A percentile compares a stretch with the other conserved stretches of the same genome.
phyloP scores from a whole-genome alignment of 2,797 vertebrate genomes.

The Cynodonichthys magdalenae region DNA sequence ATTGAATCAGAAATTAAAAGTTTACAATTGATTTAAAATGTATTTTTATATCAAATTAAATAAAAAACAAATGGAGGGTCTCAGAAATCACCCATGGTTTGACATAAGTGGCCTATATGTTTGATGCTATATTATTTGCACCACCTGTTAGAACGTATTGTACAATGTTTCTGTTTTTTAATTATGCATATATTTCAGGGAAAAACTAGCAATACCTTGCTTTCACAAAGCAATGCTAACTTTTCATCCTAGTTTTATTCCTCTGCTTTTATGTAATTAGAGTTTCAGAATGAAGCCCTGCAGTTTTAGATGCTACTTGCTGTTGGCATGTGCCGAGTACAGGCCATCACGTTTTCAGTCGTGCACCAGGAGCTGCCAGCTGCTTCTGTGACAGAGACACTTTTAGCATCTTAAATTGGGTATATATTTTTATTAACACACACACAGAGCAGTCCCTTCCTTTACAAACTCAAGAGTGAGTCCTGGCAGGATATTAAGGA shows the following conservation, averaged over 20 bases:
- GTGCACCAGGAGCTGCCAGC: constrained; percentile 2
- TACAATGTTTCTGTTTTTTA: no score
- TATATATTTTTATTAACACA: constrained; percentile 9
- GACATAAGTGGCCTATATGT: no score
- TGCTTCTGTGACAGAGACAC: background rate
- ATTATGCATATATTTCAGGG: no score
- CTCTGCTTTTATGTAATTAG: background rate
- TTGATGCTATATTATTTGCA: no score
- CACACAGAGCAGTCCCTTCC: background rate
- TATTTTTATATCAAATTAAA: no score
- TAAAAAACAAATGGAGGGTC: no score
- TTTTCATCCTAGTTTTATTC: background rate
- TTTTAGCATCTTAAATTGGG: background rate
- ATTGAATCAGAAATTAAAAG: no score
- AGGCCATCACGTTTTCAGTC: background rate
- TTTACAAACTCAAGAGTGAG: constrained; percentile 8
- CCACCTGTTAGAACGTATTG: no score
- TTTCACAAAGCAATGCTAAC: background rate
- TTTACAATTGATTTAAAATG: no score
- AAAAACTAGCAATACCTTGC: no score
- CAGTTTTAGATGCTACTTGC: background rate
- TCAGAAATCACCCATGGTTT: no score
- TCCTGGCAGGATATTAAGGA: constrained; percentile 16
- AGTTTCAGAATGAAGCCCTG: background rate
- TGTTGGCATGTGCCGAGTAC: background rate